Evolutionary conservation across 2,113 vertebrate genomes (phyloP), one percentile per base, ranked within the genome.

Genomic region (Dicrurus megarhynchus): DNA sequence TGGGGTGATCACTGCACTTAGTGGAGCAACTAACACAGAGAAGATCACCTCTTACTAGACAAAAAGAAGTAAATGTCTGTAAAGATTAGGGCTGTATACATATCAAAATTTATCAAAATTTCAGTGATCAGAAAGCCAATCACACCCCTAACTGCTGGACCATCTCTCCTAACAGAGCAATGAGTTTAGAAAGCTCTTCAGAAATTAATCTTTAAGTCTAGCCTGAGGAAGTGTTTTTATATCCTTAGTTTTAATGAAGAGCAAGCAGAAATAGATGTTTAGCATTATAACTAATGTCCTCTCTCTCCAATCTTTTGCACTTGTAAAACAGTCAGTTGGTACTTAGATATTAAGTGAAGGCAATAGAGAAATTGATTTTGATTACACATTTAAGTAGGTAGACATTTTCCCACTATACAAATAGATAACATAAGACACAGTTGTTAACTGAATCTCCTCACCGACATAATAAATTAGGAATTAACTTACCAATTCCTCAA

Each of bases 201-300:
- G 68, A 93, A 96, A 90, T 81, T 56, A 86, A 37, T 90, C 71
- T 86, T 35, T 57, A 92, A 74, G 85, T 83, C 57, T 93, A 70
- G 83, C 83, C 85, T 27, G 49, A 71, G 76, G 79, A 92, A 89
- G 5, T 60, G 65, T 49, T 95, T 91, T 92, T 86, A 89, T 68
- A 35, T 47, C 30, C 41, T 93, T 88, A 44, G 64, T 87, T 93
- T 84, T 60, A 93, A 88, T 84, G 71, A 93, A 80, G 20, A 90
- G 60, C 81, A 90, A 78, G n/a, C 33, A 81, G 80, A 86, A 90
- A 67, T 70, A 60, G 77, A 81, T 42, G 10, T 67, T 96, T 65
- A 90, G 47, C 7, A 1, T 69, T 93, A 5, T 59, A 83, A 86
- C 27, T 70, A 47, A 93, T 89, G 73, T 49, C 52, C 17, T 56